phyloP scores from a whole-genome alignment of 2,797 vertebrate species.

The Gymnothorax reevesii region DNA sequence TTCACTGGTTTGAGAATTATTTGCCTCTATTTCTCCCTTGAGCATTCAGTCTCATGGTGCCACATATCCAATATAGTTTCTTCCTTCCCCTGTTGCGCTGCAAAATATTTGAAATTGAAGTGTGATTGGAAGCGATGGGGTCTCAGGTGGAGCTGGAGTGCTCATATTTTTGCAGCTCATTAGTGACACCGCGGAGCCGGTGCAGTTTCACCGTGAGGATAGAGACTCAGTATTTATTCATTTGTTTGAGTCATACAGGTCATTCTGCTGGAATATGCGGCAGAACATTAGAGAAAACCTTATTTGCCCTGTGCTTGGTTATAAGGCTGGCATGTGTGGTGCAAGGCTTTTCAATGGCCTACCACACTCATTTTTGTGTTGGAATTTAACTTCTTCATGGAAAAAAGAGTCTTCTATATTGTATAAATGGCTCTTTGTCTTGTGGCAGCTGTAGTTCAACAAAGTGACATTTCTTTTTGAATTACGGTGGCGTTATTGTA shows the following conservation, averaged over 20 bases:
- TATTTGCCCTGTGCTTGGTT: slow-evolving; percentile 33
- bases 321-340: slow-evolving; percentile 32
- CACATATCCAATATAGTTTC: slow-evolving; percentile 44
- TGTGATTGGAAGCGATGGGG: slow-evolving; percentile 56
- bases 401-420: no score
- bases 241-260: slow-evolving; percentile 42
- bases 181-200: slow-evolving; percentile 40
- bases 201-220: slow-evolving; percentile 39
- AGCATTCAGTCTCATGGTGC: slow-evolving; percentile 46
- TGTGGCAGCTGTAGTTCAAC: no score
- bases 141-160: slow-evolving; percentile 55
- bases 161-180: slow-evolving; percentile 51
- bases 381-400: slow-evolving; percentile 16
- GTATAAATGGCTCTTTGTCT: no score
- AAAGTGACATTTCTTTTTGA: no score
- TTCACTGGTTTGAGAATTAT: slow-evolving; percentile 44
- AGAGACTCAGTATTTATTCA: slow-evolving; percentile 3
- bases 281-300: background rate
- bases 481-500: slow-evolving; percentile 23
- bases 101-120: slow-evolving; percentile 53
- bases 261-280: slow-evolving; percentile 27
- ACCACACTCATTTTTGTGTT: slow-evolving; percentile 46
- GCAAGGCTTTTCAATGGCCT: slow-evolving; percentile 37
- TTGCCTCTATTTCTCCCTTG: slow-evolving; percentile 10
- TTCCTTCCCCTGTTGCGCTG: slow-evolving; percentile 49